Percentiles rank a stretch among this genome's conserved stretches.
phyloP scores from a whole-genome alignment of 2,797 vertebrate species.

The Spinus pinus region DNA sequence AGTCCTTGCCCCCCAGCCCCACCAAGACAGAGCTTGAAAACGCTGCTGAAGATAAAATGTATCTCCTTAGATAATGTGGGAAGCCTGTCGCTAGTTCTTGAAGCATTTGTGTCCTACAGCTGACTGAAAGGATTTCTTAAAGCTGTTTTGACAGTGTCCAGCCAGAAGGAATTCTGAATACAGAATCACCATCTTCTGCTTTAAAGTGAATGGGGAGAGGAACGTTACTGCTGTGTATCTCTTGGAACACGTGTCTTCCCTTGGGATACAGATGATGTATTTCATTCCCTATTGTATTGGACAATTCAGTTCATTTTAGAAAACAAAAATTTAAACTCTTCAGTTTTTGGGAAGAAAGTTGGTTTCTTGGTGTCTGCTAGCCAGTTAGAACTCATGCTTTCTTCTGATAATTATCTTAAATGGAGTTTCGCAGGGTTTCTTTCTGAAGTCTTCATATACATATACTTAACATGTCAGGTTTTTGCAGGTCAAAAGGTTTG shows the following conservation, averaged over 20 bases:
- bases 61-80: not conserved
- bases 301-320: not conserved
- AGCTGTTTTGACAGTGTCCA: not conserved
- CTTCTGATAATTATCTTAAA: not conserved
- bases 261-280: not conserved
- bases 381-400: not conserved
- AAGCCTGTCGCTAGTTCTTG: not conserved
- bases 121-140: not conserved
- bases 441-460: not conserved
- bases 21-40: not conserved
- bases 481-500: not conserved
- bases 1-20: not conserved
- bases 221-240: rapidly evolving
- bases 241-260: not conserved
- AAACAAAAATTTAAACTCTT: not conserved
- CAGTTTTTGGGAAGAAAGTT: not conserved
- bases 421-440: not conserved
- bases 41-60: not conserved
- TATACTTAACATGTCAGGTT: not conserved
- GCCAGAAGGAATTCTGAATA: not conserved
- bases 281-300: not conserved
- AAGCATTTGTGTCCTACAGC: not conserved
- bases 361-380: not conserved
- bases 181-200: not conserved
- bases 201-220: not conserved